phyloP scores from a whole-genome alignment of 2,113 vertebrate genomes.

The Platycercus adscitus region DNA sequence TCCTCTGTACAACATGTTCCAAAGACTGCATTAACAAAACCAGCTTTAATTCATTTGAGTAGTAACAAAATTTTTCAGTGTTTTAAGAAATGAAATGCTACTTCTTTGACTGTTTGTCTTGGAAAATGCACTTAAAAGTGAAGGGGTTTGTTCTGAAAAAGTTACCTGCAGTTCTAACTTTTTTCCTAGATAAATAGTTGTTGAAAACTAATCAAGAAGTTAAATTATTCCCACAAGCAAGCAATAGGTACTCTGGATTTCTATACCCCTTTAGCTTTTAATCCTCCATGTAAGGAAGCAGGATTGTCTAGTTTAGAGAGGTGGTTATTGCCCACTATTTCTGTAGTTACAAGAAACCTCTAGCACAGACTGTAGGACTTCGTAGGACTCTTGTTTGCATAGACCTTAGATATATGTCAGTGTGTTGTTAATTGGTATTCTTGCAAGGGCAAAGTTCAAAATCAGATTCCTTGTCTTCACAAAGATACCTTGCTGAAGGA shows the following conservation, averaged over 20 bases:
- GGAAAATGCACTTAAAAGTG: conserved; percentile 13
- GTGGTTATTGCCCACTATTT: background rate
- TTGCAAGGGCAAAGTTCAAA: background rate
- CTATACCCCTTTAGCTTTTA: background rate
- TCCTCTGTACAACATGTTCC: conserved; percentile 73
- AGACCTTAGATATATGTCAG: background rate
- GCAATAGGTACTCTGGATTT: background rate
- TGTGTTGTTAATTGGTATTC: background rate
- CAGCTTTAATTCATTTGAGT: conserved; percentile 60
- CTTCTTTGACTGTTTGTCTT: conserved; percentile 50
- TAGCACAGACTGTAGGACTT: background rate
- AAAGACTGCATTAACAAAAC: conserved; percentile 69
- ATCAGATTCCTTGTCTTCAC: background rate
- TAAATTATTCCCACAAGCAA: background rate
- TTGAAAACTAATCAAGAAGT: background rate
- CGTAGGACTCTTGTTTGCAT: background rate
- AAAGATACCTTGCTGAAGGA: background rate
- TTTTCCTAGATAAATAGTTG: background rate
- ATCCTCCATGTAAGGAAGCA: background rate
- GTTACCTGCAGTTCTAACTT: background rate
- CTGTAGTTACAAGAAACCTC: background rate
- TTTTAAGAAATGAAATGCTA: conserved; percentile 47
- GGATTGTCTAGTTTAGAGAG: background rate
- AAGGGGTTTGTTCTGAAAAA: background rate
- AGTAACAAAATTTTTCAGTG: conserved; percentile 55